A percentile compares a stretch with the other conserved stretches of the same genome.
Conservation (phyloP, 2,888 invertebrate genomes). For the Lasioglossum calceatum region DNA sequence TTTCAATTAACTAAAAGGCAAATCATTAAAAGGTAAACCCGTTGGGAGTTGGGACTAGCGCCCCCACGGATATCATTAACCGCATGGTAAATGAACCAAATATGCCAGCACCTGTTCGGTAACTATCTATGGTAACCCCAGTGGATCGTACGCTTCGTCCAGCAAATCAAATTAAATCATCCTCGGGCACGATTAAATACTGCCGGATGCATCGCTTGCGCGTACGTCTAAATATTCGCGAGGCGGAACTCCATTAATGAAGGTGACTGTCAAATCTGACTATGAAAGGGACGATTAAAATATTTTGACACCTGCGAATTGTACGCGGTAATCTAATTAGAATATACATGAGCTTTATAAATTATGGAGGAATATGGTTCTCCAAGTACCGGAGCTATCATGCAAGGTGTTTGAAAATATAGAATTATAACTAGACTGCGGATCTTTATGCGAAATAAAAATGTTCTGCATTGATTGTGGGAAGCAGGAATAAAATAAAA, state of each 20-base stretch:
- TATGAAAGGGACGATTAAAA: slow-evolving; percentile 1
- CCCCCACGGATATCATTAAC: slow-evolving; percentile 61
- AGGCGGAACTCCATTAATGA: slow-evolving; percentile 15
- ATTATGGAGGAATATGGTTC: not conserved
- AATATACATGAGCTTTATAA: not conserved
- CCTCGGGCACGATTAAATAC: slow-evolving; percentile 50
- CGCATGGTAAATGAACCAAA: slow-evolving; percentile 65
- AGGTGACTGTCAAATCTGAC: not conserved
- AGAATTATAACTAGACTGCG: not conserved
- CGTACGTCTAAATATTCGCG: slow-evolving; percentile 27
- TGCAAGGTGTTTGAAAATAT: too few species aligned
- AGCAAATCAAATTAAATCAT: slow-evolving; percentile 57
- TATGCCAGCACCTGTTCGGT: slow-evolving; percentile 61
- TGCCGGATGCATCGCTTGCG: slow-evolving; percentile 24
- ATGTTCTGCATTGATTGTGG: too few species aligned
- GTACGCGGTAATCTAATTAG: too few species aligned
- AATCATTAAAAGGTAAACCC: slow-evolving; percentile 67
- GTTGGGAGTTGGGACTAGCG: slow-evolving; percentile 39
- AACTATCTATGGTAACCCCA: slow-evolving; percentile 65
- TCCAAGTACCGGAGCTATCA: not conserved
- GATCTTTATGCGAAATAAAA: too few species aligned
- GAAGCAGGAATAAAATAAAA: too few species aligned
- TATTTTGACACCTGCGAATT: not conserved
- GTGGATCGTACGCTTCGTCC: slow-evolving; percentile 49
- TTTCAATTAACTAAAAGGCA: slow-evolving; percentile 61